Conservation (phyloP, 2,797 vertebrate genomes). For the Capromys pilorides region DNA sequence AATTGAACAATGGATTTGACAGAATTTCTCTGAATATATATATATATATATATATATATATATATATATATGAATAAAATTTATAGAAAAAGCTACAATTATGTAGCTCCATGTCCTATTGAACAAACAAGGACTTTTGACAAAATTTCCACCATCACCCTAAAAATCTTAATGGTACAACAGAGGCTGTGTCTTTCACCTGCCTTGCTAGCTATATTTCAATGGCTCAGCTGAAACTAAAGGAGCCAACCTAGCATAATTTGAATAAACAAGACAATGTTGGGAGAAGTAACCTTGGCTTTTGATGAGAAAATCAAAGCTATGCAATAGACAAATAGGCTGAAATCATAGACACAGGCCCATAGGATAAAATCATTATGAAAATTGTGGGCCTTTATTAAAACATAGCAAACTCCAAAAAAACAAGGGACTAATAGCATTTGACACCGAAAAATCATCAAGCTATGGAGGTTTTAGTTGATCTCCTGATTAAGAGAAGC, state of each 20-base stretch:
- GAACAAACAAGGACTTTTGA: slow-evolving; percentile 1
- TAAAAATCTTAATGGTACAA: not conserved
- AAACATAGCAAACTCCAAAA: not conserved
- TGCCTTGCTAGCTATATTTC: not conserved
- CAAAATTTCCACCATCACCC: not conserved
- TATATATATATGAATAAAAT: slow-evolving; percentile 24
- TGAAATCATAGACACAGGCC: not conserved
- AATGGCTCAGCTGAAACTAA: not conserved
- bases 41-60: too few species aligned
- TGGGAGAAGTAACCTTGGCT: slow-evolving; percentile 28
- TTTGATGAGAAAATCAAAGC: slow-evolving; percentile 39
- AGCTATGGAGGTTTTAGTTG: not conserved
- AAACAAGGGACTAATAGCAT: not conserved
- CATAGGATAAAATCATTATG: slow-evolving; percentile 40
- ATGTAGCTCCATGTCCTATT: not conserved
- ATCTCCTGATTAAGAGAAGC: not conserved
- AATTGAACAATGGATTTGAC: not conserved
- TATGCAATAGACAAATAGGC: not conserved
- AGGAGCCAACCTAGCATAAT: not conserved
- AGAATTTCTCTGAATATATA: too few species aligned
- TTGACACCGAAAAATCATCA: not conserved
- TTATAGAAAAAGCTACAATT: not conserved
- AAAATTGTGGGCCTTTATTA: not conserved
- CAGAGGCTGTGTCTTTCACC: not conserved
- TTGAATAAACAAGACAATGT: not conserved